Evolutionary conservation across 1,140 invertebrate genomes (phyloP).

Genomic region (Wasmannia auropunctata): DNA sequence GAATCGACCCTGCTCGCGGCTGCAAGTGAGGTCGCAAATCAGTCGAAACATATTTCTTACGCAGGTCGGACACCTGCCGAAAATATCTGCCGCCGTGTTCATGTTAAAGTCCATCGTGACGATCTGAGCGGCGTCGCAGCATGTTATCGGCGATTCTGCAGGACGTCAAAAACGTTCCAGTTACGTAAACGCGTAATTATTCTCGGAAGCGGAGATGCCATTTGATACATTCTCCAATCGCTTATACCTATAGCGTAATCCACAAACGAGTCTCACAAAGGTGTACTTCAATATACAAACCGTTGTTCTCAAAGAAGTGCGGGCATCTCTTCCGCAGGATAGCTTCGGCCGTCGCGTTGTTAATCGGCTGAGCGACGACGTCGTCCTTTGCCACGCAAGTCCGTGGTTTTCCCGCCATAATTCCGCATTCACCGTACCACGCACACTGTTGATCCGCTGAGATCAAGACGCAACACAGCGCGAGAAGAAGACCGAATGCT

Average conservation of each 20-base stretch:
- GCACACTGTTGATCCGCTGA: conserved; percentile 80
- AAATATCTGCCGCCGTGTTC: conserved; percentile 85
- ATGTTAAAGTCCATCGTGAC: conserved; percentile 82
- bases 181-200: background rate
- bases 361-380: conserved; percentile 83
- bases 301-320: conserved; percentile 77
- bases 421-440: conserved; percentile 86
- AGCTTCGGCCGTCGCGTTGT: conserved; percentile 69
- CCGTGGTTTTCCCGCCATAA: conserved; percentile 72
- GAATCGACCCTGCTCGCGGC: conserved; percentile 86
- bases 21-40: conserved; percentile 88
- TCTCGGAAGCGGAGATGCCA: background rate
- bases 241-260: background rate
- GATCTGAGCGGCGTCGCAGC: conserved; percentile 86
- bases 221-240: background rate
- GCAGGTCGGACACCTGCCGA: conserved; percentile 88
- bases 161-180: background rate
- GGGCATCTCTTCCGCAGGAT: conserved; percentile 85
- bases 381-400: conserved; percentile 81
- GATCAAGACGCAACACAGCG: background rate
- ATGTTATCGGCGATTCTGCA: conserved; percentile 78
- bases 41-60: conserved; percentile 86
- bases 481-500: background rate
- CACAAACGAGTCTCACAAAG: conserved; percentile 10
- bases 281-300: conserved; percentile 67